Conservation (phyloP, 2,113 vertebrate species). For the Brachyistius frenatus region DNA sequence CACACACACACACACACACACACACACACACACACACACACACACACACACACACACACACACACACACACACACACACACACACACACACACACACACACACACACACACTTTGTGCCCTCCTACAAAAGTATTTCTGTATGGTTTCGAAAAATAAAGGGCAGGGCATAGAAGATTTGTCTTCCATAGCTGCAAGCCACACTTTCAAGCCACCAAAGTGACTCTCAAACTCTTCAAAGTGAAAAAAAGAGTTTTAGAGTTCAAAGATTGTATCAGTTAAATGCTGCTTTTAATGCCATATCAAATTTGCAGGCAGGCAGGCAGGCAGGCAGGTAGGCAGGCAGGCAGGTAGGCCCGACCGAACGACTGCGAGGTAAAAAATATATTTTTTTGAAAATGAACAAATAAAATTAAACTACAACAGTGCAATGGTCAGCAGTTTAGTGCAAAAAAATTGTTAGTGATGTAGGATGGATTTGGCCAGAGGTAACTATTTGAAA, state of each 20-base stretch:
- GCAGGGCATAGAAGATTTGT: conserved; percentile 30
- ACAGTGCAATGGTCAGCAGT: no score
- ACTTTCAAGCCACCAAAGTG: conserved; percentile 34
- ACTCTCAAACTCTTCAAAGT: conserved; percentile 50
- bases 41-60: neutral
- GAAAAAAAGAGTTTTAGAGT: conserved; percentile 41
- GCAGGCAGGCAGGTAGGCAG: no score
- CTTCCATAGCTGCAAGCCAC: conserved; percentile 4
- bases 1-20: neutral
- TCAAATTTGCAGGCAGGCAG: no score
- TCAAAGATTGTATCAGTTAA: neutral
- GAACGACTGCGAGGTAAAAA: no score
- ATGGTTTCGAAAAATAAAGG: conserved; percentile 49
- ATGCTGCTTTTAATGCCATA: neutral
- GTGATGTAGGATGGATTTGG: no score
- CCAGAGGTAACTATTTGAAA: no score
- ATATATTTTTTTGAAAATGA: no score
- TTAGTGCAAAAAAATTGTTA: no score
- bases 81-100: neutral
- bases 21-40: neutral
- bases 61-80: conserved; percentile 7
- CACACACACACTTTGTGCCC: neutral
- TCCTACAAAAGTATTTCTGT: conserved; percentile 40
- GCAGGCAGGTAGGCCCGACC: no score
- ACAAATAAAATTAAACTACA: no score